Evolutionary conservation across 2,797 vertebrate genomes (phyloP).

Genomic region (Iguana delicatissima): DNA sequence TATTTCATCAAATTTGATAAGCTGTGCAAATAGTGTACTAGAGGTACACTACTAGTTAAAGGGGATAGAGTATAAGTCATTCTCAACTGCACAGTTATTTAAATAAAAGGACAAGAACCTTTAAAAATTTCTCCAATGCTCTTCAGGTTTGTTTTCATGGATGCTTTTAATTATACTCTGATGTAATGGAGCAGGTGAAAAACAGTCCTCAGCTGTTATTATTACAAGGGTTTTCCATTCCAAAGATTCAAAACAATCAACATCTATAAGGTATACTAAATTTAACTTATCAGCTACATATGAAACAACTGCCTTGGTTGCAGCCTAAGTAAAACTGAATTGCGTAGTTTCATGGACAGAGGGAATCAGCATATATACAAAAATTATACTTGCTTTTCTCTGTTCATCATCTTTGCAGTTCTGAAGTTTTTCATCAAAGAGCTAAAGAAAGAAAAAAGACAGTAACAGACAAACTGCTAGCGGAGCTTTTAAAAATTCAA

Average conservation of each 20-base stretch:
- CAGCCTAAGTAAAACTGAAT: not conserved
- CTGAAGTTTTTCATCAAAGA: constrained; percentile 99
- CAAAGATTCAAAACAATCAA: not conserved
- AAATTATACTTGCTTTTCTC: constrained; percentile 90
- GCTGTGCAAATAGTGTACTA: not conserved
- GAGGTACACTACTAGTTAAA: not conserved
- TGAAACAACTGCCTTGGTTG: not conserved
- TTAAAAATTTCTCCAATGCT: not conserved
- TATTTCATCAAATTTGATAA: not conserved
- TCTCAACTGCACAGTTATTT: not conserved
- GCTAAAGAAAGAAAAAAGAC: constrained; percentile 80
- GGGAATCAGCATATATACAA: constrained; percentile 46
- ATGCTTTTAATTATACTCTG: not conserved
- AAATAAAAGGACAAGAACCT: not conserved
- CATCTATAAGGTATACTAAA: not conserved
- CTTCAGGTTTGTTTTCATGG: not conserved
- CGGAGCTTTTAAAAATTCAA: constrained; percentile 26
- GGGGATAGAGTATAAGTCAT: not conserved
- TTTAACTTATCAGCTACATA: not conserved
- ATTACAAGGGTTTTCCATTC: not conserved
- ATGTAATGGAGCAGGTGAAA: not conserved
- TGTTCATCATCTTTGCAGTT: constrained; percentile 99
- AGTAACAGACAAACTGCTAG: constrained; percentile 39
- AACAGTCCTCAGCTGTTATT: not conserved
- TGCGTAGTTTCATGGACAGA: not conserved